phyloP scores from a whole-genome alignment of 1,140 invertebrate species.

The Charaxes varanes region DNA sequence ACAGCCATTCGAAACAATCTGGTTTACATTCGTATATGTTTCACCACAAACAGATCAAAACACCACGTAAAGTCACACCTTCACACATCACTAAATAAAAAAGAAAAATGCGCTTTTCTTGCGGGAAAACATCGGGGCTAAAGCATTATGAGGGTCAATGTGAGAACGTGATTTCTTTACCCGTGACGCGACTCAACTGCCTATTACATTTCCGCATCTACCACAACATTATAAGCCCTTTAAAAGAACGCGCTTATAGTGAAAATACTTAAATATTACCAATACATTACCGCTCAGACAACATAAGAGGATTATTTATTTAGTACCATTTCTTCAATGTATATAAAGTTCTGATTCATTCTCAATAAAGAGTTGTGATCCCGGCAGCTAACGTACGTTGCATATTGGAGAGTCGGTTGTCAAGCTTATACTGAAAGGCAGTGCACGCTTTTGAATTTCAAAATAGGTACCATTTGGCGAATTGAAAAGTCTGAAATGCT shows the following conservation, averaged over 20 bases:
- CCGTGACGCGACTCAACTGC: conserved; percentile 3
- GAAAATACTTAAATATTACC: too few species aligned
- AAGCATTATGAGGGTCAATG: too few species aligned
- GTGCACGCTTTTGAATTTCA: conserved; percentile 13
- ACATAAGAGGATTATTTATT: not conserved
- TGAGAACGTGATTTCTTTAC: conserved; percentile 4
- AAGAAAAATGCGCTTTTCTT: too few species aligned
- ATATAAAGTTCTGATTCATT: not conserved
- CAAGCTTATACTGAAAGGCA: conserved; percentile 12
- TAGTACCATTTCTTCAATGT: not conserved
- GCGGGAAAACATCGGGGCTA: too few species aligned
- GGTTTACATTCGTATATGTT: too few species aligned
- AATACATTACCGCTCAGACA: not conserved
- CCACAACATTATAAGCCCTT: too few species aligned
- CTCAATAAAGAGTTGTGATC: not conserved
- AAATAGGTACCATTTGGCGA: not conserved
- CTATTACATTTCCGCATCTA: too few species aligned
- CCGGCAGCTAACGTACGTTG: conserved; percentile 2
- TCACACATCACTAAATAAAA: too few species aligned
- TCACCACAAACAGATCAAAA: too few species aligned
- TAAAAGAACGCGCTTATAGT: too few species aligned
- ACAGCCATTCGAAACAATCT: too few species aligned
- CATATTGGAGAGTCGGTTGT: conserved; percentile 12
- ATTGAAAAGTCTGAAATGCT: not conserved
- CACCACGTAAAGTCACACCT: too few species aligned